Percentiles rank a stretch among this genome's conserved stretches.
These are phyloP conservation scores for Hozukius guyotensis DNA, from an alignment of 2,797 vertebrate species.

Conservation along the genomic window DNA sequence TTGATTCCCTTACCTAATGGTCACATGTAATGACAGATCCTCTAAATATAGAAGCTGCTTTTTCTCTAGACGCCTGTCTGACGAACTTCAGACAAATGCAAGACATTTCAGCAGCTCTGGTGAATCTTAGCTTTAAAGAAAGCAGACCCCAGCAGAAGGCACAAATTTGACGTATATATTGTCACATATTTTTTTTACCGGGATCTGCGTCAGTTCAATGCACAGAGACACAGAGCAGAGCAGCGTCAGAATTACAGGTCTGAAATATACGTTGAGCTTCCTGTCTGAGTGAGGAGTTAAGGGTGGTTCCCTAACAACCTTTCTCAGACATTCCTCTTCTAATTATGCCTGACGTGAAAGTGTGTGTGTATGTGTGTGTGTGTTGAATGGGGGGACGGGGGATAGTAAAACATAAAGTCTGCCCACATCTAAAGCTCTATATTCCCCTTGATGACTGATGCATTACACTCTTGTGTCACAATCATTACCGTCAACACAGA, in stretches of 20 bases:
- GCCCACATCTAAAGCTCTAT: constrained; percentile 27
- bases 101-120: neutral
- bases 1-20: neutral
- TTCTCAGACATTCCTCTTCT: constrained; percentile 64
- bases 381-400: neutral
- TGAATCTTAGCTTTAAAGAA: neutral
- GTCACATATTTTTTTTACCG: neutral
- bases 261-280: constrained; percentile 40
- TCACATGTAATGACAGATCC: constrained; percentile 1
- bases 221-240: constrained; percentile 6
- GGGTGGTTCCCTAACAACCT: constrained; percentile 48
- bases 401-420: constrained; percentile 25
- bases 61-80: neutral
- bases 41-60: constrained; percentile 4
- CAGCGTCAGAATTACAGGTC: constrained; percentile 36
- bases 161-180: neutral
- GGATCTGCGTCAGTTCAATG: neutral
- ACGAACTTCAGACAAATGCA: neutral
- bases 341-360: constrained; percentile 38
- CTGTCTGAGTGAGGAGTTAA: constrained; percentile 38
- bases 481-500: constrained; percentile 3
- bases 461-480: constrained; percentile 8
- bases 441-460: constrained; percentile 20
- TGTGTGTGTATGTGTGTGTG: neutral
- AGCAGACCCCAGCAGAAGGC: neutral